Percentiles rank a stretch among this genome's conserved stretches.
Conservation (phyloP, 2,113 vertebrate species). For the Leucopsar rothschildi region DNA sequence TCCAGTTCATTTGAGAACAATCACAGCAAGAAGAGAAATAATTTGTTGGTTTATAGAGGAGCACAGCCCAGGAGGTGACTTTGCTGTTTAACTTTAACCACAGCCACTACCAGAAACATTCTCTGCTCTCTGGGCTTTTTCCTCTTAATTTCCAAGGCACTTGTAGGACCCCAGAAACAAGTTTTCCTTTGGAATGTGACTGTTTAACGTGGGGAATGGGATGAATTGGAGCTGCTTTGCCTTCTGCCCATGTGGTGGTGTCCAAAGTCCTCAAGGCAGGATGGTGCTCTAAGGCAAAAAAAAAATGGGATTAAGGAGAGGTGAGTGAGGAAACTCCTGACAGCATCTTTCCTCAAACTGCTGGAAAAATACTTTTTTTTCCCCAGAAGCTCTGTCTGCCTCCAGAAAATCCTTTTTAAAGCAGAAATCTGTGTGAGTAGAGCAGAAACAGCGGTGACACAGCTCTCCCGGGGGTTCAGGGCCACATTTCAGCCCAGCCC, state of each 20-base stretch:
- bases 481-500: neutral
- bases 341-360: neutral
- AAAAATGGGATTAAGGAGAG: neutral
- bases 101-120: neutral
- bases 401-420: neutral
- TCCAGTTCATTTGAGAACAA: neutral
- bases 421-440: neutral
- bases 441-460: neutral
- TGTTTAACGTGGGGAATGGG: neutral
- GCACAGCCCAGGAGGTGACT: neutral
- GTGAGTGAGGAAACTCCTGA: neutral
- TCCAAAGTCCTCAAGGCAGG: fast-evolving
- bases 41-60: neutral
- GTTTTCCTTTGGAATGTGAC: neutral
- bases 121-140: neutral
- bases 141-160: neutral
- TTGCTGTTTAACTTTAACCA: neutral
- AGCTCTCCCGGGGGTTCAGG: neutral
- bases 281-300: neutral
- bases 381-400: neutral
- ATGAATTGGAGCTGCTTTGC: neutral
- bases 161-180: neutral
- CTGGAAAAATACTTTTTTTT: neutral
- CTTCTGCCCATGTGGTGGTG: neutral
- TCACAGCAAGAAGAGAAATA: neutral